Conservation (phyloP, 2,888 invertebrate genomes). For the Crepidodera aurea region DNA sequence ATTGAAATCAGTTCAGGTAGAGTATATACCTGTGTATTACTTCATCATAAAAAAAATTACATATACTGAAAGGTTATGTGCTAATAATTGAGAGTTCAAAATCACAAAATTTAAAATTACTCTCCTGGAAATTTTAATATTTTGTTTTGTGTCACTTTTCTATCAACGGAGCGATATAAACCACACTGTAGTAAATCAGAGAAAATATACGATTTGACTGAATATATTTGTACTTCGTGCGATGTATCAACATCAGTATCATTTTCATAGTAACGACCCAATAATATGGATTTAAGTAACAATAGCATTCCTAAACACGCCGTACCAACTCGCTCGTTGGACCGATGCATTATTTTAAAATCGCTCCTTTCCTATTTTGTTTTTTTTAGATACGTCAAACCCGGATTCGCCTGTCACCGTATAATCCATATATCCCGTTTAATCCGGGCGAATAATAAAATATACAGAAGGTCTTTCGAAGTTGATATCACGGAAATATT, state of each 20-base stretch:
- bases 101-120: too few relatives aligned
- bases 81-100: too few relatives aligned
- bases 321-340: slow-evolving; percentile 26
- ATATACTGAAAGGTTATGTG: too few relatives aligned
- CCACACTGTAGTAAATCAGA: neutral
- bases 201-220: neutral
- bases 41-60: too few relatives aligned
- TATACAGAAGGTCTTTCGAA: too few relatives aligned
- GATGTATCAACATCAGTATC: slow-evolving; percentile 11
- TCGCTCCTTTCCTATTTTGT: slow-evolving; percentile 8
- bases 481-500: too few relatives aligned
- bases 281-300: slow-evolving; percentile 25
- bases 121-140: too few relatives aligned
- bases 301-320: slow-evolving; percentile 31
- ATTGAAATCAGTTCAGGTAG: too few relatives aligned
- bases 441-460: slow-evolving; percentile 32
- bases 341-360: slow-evolving; percentile 25
- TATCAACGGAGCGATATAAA: too few relatives aligned
- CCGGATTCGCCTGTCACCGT: slow-evolving; percentile 40
- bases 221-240: neutral
- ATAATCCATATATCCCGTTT: too few relatives aligned
- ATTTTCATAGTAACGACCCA: slow-evolving; percentile 2
- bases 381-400: slow-evolving; percentile 8
- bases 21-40: too few relatives aligned
- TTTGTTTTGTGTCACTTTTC: too few relatives aligned